Evolutionary conservation across 2,888 invertebrate genomes (phyloP).

Genomic region (Serrognathus titanus): DNA sequence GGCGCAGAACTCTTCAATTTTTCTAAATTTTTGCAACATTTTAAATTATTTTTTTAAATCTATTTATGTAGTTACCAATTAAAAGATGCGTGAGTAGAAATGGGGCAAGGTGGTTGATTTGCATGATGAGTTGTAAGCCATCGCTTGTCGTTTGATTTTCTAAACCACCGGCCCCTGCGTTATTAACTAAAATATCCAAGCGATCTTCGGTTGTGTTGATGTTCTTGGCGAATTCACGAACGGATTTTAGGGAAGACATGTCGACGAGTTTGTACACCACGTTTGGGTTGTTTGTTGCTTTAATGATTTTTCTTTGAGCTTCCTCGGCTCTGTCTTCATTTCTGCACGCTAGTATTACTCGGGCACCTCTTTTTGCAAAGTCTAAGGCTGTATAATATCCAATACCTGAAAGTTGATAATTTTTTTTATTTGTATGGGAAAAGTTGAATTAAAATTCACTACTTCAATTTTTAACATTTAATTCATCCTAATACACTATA

Average conservation of each 20-base stretch:
- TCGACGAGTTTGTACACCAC: slow-evolving; percentile 50
- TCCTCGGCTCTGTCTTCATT: slow-evolving; percentile 32
- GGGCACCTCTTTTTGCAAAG: slow-evolving; percentile 51
- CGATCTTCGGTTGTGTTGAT: slow-evolving; percentile 53
- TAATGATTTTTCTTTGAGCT: slow-evolving; percentile 29
- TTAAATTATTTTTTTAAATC: not conserved
- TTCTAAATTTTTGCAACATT: slow-evolving; percentile 35
- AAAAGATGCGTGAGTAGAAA: slow-evolving; percentile 66
- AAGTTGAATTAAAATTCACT: too few species aligned
- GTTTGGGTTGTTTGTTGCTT: slow-evolving; percentile 39
- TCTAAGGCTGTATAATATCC: slow-evolving; percentile 46
- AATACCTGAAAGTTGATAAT: slow-evolving; percentile 36
- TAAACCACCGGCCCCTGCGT: slow-evolving; percentile 56
- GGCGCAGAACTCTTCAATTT: slow-evolving; percentile 47
- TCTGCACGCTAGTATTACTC: slow-evolving; percentile 54
- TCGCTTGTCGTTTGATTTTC: slow-evolving; percentile 54
- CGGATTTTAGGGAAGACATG: slow-evolving; percentile 53
- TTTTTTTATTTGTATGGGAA: not conserved
- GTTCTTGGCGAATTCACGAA: slow-evolving; percentile 59
- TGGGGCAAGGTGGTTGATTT: slow-evolving; percentile 9
- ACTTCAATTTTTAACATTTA: too few species aligned
- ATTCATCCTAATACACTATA: too few species aligned
- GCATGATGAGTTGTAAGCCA: slow-evolving; percentile 58
- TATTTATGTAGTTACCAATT: slow-evolving; percentile 41
- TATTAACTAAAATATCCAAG: slow-evolving; percentile 62